Percentiles rank a stretch among this genome's conserved stretches.
Conservation (phyloP, 2,888 invertebrate species). For the Caenorhabditis sulstoni region DNA sequence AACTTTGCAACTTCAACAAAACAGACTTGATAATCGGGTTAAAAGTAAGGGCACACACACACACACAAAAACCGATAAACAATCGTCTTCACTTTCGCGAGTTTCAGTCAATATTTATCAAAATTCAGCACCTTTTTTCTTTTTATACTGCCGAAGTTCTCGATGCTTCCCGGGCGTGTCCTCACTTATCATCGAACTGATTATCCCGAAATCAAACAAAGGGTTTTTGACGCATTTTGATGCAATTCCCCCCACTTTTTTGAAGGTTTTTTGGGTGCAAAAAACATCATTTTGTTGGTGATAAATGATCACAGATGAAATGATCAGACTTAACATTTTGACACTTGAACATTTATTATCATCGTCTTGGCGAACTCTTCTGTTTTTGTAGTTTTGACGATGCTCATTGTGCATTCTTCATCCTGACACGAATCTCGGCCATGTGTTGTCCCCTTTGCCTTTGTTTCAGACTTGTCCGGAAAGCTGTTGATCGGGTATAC, state of each 20-base stretch:
- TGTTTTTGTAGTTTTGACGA: too few species aligned
- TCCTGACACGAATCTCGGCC: too few species aligned
- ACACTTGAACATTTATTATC: neutral
- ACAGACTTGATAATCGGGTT: too few species aligned
- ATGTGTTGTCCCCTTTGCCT: too few species aligned
- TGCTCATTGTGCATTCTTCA: too few species aligned
- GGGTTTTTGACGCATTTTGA: neutral
- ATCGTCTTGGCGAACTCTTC: neutral
- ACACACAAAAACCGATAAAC: too few species aligned
- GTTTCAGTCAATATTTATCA: neutral
- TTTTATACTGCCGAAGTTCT: neutral
- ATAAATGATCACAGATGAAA: constrained; percentile 7
- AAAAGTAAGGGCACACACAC: too few species aligned
- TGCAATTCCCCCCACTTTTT: too few species aligned
- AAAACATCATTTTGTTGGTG: neutral
- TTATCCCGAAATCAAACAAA: neutral
- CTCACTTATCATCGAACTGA: neutral
- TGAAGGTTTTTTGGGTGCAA: neutral
- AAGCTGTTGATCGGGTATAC: too few species aligned
- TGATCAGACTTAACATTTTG: neutral
- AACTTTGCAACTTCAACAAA: too few species aligned
- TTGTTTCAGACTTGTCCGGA: too few species aligned
- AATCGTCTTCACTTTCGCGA: neutral
- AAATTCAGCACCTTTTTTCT: neutral
- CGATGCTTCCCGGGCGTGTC: constrained; percentile 2